These are phyloP conservation scores for Eptesicus fuscus DNA, from an alignment of 2,113 vertebrate species.

Conservation along the genomic window DNA sequence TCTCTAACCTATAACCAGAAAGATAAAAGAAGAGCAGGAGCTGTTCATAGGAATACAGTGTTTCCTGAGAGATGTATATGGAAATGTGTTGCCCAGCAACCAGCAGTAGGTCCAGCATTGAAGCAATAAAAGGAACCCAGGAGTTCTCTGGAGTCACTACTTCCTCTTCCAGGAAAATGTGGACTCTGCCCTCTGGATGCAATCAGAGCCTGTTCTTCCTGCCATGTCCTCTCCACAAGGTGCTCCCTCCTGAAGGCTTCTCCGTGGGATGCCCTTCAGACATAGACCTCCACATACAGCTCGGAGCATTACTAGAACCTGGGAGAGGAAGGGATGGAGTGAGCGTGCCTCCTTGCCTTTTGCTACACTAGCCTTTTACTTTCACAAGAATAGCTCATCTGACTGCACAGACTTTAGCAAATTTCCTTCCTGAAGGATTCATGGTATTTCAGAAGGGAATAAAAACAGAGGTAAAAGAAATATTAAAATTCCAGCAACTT, in stretches of 20 bases:
- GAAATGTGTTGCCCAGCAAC: slow-evolving; percentile 8
- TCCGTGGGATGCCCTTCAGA: neutral
- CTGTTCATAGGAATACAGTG: neutral
- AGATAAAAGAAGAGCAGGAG: neutral
- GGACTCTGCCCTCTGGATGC: neutral
- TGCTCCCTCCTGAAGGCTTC: neutral
- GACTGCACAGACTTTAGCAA: neutral
- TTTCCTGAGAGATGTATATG: neutral
- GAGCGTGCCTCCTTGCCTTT: neutral
- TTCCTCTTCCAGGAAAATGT: neutral
- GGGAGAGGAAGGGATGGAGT: neutral
- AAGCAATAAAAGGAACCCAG: neutral
- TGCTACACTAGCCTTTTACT: neutral
- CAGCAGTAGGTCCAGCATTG: neutral
- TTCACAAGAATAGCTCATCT: neutral
- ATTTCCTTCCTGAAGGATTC: neutral
- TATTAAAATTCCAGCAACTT: neutral
- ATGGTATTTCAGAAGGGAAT: slow-evolving; percentile 22
- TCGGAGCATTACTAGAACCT: neutral
- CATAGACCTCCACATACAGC: neutral
- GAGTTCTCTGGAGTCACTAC: neutral
- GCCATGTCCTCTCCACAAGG: neutral
- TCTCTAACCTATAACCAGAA: neutral
- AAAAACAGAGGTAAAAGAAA: neutral
- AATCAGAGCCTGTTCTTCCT: neutral